A percentile compares a stretch with the other conserved stretches of the same genome.
phyloP scores from a whole-genome alignment of 2,797 vertebrate genomes.

The Aselliscus stoliczkanus region DNA sequence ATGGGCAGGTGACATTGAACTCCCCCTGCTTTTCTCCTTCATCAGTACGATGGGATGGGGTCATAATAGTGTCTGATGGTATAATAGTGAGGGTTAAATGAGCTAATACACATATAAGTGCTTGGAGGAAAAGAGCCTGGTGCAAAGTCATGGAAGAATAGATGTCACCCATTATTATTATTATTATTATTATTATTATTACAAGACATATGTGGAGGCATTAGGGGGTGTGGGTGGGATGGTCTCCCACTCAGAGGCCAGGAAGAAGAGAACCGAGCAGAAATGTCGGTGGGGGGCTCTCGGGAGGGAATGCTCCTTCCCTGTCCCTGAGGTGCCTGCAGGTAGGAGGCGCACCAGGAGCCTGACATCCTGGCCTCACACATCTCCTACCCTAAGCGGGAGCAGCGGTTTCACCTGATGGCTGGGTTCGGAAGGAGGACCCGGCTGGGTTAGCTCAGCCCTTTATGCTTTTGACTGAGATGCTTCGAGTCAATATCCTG shows the following conservation, averaged over 20 bases:
- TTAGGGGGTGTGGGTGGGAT: not conserved
- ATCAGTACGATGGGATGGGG: too few relatives aligned
- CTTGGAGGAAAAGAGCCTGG: not conserved
- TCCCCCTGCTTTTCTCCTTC: too few relatives aligned
- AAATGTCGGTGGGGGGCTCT: fast-evolving
- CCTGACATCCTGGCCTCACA: fast-evolving
- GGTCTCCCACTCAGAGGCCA: not conserved
- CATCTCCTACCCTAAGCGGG: too few relatives aligned
- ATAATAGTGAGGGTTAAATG: not conserved
- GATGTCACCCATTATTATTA: too few relatives aligned
- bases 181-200: too few relatives aligned
- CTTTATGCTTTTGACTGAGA: not conserved
- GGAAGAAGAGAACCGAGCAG: not conserved
- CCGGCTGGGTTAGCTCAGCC: not conserved
- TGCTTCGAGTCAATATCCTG: not conserved
- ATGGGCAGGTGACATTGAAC: fast-evolving
- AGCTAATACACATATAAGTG: too few relatives aligned
- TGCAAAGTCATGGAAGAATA: not conserved
- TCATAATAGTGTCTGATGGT: not conserved
- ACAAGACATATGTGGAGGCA: fast-evolving
- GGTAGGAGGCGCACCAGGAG: not conserved
- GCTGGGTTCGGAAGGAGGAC: not conserved
- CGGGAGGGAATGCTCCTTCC: not conserved
- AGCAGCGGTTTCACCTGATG: not conserved
- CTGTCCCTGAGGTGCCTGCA: fast-evolving